These are phyloP conservation scores for Chaetogeoica ovagalla DNA, from an alignment of 2,888 invertebrate species.

Conservation along the genomic window DNA sequence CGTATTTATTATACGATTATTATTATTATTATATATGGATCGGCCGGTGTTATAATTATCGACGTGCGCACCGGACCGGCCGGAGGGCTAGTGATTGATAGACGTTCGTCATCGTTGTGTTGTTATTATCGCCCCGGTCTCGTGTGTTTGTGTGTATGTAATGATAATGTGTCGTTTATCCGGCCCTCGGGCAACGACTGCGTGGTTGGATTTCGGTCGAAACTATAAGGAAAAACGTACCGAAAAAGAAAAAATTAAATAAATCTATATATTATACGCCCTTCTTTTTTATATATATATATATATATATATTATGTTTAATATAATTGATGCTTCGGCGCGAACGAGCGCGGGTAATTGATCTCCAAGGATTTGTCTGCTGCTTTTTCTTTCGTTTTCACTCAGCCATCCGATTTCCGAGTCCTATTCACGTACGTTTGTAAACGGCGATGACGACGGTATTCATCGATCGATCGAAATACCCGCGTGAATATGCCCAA, in stretches of 20 bases:
- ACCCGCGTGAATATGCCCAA: too few species aligned
- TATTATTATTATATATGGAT: slow-evolving; percentile 20
- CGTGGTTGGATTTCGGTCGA: slow-evolving; percentile 5
- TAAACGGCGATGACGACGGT: too few species aligned
- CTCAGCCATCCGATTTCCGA: neutral
- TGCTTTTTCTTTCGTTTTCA: too few species aligned
- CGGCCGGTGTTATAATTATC: slow-evolving; percentile 49
- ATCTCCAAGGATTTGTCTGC: slow-evolving; percentile 28
- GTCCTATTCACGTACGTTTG: too few species aligned
- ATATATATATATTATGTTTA: slow-evolving; percentile 1
- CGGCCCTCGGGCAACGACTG: slow-evolving; percentile 35
- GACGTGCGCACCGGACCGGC: slow-evolving; percentile 50
- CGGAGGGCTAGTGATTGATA: slow-evolving; percentile 50
- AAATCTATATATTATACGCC: slow-evolving; percentile 20
- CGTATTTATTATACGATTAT: slow-evolving; percentile 7
- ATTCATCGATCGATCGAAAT: too few species aligned
- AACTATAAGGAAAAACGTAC: slow-evolving; percentile 25
- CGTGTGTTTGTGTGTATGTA: neutral
- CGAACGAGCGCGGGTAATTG: slow-evolving; percentile 18
- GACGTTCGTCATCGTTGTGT: slow-evolving; percentile 48
- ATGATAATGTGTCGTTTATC: slow-evolving; percentile 52
- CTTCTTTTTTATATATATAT: neutral
- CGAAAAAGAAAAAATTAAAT: slow-evolving; percentile 13
- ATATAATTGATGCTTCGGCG: slow-evolving; percentile 40
- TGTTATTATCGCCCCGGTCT: slow-evolving; percentile 37